These are phyloP conservation scores for Pterois miles DNA, from an alignment of 2,797 vertebrate genomes.

Conservation along the genomic window DNA sequence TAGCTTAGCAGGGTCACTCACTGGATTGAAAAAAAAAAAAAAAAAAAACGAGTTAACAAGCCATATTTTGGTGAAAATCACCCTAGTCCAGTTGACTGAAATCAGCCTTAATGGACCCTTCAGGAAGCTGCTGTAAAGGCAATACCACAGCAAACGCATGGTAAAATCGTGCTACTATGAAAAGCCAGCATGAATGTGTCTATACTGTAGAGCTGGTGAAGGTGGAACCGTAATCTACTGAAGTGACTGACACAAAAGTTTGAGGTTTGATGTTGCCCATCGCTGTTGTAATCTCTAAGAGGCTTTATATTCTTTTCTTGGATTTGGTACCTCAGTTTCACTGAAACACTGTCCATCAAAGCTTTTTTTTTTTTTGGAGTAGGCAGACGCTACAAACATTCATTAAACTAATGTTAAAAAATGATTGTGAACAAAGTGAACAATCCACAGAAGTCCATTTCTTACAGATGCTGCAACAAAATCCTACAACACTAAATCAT, in stretches of 20 bases:
- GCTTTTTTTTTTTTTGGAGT: constrained; percentile 23
- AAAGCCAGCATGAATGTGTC: constrained; percentile 7
- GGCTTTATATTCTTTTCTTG: constrained; percentile 17
- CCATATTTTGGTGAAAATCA: background rate
- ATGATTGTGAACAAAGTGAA: constrained; percentile 36
- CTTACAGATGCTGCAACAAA: constrained; percentile 32
- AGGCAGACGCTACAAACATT: constrained; percentile 60
- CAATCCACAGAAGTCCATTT: constrained; percentile 22
- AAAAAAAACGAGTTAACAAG: background rate
- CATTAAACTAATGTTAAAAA: constrained; percentile 22
- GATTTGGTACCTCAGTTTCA: constrained; percentile 51
- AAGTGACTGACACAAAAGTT: constrained; percentile 38
- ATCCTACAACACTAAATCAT: constrained; percentile 26
- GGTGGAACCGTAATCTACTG: constrained; percentile 5
- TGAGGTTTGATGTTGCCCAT: constrained; percentile 55
- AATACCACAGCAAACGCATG: constrained; percentile 11
- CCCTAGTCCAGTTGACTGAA: background rate
- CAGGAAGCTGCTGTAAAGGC: background rate
- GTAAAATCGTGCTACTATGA: constrained; percentile 1
- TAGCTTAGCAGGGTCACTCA: background rate
- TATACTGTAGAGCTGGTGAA: constrained; percentile 52
- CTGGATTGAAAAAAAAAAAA: background rate
- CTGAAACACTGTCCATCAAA: constrained; percentile 33
- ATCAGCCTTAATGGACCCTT: background rate
- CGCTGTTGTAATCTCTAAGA: constrained; percentile 42